Evolutionary conservation across 1,140 invertebrate species (phyloP).

Genomic region (Zaprionus ghesquierei): DNA sequence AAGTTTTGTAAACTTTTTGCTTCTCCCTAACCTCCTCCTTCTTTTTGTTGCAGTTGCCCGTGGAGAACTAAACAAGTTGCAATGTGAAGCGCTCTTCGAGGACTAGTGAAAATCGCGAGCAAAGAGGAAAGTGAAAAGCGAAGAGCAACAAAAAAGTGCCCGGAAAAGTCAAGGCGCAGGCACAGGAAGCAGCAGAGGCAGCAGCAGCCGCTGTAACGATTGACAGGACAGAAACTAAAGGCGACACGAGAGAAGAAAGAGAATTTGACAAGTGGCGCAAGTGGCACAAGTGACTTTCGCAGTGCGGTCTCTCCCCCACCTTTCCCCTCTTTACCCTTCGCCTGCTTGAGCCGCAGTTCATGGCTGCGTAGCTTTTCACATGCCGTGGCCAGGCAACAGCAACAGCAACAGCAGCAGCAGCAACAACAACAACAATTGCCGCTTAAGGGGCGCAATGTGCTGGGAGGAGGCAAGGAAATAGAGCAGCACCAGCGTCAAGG

Average conservation of each 20-base stretch:
- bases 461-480: constrained; percentile 25
- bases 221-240: constrained; percentile 76
- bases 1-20: constrained; percentile 16
- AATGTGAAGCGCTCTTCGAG: constrained; percentile 70
- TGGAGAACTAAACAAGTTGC: constrained; percentile 73
- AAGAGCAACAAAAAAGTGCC: constrained; percentile 4
- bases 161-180: constrained; percentile 39
- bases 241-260: constrained; percentile 21
- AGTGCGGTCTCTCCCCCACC: background rate
- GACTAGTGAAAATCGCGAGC: constrained; percentile 60
- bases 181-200: constrained; percentile 13
- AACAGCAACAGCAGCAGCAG: constrained; percentile 8
- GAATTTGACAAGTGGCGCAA: constrained; percentile 62
- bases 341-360: background rate
- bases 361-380: constrained; percentile 41
- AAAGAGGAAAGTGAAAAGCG: constrained; percentile 16
- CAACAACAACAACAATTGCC: constrained; percentile 2
- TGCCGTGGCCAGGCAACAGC: constrained; percentile 17
- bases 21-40: constrained; percentile 16
- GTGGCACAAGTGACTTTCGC: constrained; percentile 27
- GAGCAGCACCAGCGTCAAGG: constrained; percentile 29
- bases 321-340: background rate
- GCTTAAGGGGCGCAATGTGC: constrained; percentile 46
- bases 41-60: constrained; percentile 54
- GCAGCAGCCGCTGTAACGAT: constrained; percentile 62